Base-by-base conservation (phyloP, 92 coral and sea anemone genomes). In the Phenganax stokvisi region DNA sequence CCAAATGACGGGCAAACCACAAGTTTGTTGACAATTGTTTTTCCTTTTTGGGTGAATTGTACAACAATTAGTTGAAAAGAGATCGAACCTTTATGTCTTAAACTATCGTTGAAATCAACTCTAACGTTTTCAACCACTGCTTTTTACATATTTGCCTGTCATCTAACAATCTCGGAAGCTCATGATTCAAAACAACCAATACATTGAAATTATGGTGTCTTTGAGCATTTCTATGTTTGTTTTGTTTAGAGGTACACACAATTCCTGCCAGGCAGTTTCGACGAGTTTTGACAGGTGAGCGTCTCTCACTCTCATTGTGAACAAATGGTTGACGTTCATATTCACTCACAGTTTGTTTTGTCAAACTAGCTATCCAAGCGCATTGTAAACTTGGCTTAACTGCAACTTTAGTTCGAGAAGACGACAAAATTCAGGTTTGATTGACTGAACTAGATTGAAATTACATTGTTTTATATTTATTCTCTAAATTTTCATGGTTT, bases 381-480 rank as follows among this genome's bases (percentile, higher is more conserved):
- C 98, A 94, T 67, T 94, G 98, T 76, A 94, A 94, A 75, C 87
- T 94, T 62, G 98, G 98, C 54, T 93, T 94, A n/a, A 94, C 98
- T 20, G 98, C 98, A 15, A 94, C 98, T 4, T 87, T 94, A 54
- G 98, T 94, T 58, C 86, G 98, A 72, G 98, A 94, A 76, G 98
- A 94, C 74, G 98, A 94, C 60, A 94, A 94, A 77, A 94, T 94
- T 56, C 98, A 94, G 98, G 98, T 94, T 69, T 3, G 81, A 51
- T 78, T 44, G 47, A 4, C 68, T 59, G 16, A 1, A 15, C 0
- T 28, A 54, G 7, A 9, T 76, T 74, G 8, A 12, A 8, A 16
- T 72, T 72, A 57, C 51, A 9, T 72, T 52, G 76, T 72, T 28
- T 37, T 31, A 8, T 29, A 10, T n/a, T 12, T 12, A 10, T 27